Evolutionary conservation across 2,888 invertebrate genomes (phyloP), one percentile per base, ranked within the genome.

Genomic region (Serripes groenlandicus): DNA sequence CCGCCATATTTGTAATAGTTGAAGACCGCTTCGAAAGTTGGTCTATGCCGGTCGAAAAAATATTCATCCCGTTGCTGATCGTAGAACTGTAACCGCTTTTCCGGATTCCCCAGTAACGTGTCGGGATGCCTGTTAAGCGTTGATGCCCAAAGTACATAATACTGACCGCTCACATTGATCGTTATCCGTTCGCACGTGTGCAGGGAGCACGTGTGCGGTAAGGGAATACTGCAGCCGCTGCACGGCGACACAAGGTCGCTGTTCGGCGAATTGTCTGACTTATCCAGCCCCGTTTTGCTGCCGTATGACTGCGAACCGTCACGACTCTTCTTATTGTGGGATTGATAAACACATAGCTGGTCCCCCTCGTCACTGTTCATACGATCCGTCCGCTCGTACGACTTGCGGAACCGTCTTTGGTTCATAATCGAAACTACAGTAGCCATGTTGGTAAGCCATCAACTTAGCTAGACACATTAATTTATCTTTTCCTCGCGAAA

Each of bases 1-100:
- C 94, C 94, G 58, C 94, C 94, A 83, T 94, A 93, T 86, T 94
- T 92, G 83, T 94, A 94, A 84, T 94, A 94, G 76, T 93, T 90
- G 81, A 94, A 94, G 68, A 94, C 93, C 26, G 94, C 94, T 87
- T 94, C 94, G 85, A 94, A 94, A 5, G 93, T 93, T 21, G 94
- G 94, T 84, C 94, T 86, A 83, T 94, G 94, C 42, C 94, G 86
- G 81, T 94, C 94, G 76, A 94, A 93, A 86, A 94, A 94, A 78
- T 93, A 94, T 81, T 94, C 94, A 72, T 94, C 91, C 68, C 92
- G 86, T 71, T 88, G 88, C 66, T 91, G 89, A 82, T 94, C 94
- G 81, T 92, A 94, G 89, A 91, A 94, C 84, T 91, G 88, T 52
- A 90, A 89, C n/a, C 94, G 84, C 85, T 94, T 94, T 35, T 91